These are phyloP conservation scores for Eumerus sabulonum DNA, from an alignment of 2,888 invertebrate species.

Conservation along the genomic window DNA sequence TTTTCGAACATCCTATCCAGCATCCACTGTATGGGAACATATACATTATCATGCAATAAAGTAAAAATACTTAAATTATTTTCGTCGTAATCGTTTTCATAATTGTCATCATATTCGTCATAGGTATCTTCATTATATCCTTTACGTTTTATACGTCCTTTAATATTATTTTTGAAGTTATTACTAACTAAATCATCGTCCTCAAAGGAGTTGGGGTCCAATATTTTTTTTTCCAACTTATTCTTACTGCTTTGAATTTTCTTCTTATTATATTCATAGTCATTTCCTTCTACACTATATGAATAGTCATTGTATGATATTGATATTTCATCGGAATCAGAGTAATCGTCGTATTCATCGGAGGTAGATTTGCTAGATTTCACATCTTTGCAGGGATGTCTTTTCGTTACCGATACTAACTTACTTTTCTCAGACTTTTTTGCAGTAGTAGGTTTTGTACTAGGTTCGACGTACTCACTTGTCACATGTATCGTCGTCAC, in stretches of 20 bases:
- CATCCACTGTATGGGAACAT: slow-evolving; percentile 75
- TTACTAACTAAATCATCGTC: neutral
- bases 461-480: slow-evolving; percentile 62
- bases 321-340: slow-evolving; percentile 65
- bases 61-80: slow-evolving; percentile 68
- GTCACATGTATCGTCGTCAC: slow-evolving; percentile 69
- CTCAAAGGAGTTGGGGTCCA: neutral
- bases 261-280: neutral
- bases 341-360: slow-evolving; percentile 62
- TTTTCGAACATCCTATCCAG: slow-evolving; percentile 74
- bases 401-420: neutral
- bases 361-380: slow-evolving; percentile 31
- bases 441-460: slow-evolving; percentile 33
- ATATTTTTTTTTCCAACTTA: too few species aligned
- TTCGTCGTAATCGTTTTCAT: slow-evolving; percentile 68
- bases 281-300: slow-evolving; percentile 29
- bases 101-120: slow-evolving; percentile 71
- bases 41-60: slow-evolving; percentile 75
- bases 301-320: slow-evolving; percentile 52
- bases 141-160: slow-evolving; percentile 64
- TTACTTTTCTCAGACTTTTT: slow-evolving; percentile 41
- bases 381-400: slow-evolving; percentile 9
- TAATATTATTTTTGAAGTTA: slow-evolving; percentile 29
- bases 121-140: slow-evolving; percentile 73
- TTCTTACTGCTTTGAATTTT: too few species aligned